Percentiles rank a stretch among this genome's conserved stretches.
Conservation (phyloP, 2,888 invertebrate genomes). For the Scelioninae gen. 2 region DNA sequence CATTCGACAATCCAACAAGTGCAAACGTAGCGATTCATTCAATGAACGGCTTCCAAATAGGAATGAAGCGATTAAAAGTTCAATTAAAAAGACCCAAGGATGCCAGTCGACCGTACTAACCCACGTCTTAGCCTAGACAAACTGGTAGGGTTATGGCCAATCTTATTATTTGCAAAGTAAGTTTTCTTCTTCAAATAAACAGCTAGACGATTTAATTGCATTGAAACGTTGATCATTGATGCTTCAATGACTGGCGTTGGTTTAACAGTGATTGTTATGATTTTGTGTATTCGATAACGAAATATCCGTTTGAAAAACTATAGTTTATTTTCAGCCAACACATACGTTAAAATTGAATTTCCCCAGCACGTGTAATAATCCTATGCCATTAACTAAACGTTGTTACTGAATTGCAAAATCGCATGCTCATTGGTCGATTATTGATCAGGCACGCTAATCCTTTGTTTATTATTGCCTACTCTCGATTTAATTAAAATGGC, state of each 20-base stretch:
- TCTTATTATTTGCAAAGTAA: constrained; percentile 72
- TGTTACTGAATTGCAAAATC: constrained; percentile 3
- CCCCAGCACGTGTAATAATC: background rate
- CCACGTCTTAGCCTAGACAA: constrained; percentile 80
- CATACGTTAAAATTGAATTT: constrained; percentile 6
- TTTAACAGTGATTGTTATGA: too few relatives aligned
- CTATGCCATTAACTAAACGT: background rate
- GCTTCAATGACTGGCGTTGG: too few relatives aligned
- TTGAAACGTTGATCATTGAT: too few relatives aligned
- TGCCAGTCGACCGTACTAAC: constrained; percentile 98
- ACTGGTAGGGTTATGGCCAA: constrained; percentile 74
- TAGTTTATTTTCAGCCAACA: too few relatives aligned
- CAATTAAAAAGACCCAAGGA: constrained; percentile 99
- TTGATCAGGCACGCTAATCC: background rate
- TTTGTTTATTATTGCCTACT: constrained; percentile 19
- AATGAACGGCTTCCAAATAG: constrained; percentile 99
- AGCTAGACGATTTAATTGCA: too few relatives aligned
- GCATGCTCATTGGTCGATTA: constrained; percentile 1
- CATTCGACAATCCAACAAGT: constrained; percentile 98
- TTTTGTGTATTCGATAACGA: too few relatives aligned
- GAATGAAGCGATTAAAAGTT: constrained; percentile 99
- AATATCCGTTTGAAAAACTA: background rate
- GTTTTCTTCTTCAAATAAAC: constrained; percentile 46
- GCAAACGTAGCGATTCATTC: constrained; percentile 99
- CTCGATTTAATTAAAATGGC: constrained; percentile 16